Percentiles rank a stretch among this genome's conserved stretches.
Conservation (phyloP, 2,113 vertebrate species). For the Poeciliopsis occidentalis region DNA sequence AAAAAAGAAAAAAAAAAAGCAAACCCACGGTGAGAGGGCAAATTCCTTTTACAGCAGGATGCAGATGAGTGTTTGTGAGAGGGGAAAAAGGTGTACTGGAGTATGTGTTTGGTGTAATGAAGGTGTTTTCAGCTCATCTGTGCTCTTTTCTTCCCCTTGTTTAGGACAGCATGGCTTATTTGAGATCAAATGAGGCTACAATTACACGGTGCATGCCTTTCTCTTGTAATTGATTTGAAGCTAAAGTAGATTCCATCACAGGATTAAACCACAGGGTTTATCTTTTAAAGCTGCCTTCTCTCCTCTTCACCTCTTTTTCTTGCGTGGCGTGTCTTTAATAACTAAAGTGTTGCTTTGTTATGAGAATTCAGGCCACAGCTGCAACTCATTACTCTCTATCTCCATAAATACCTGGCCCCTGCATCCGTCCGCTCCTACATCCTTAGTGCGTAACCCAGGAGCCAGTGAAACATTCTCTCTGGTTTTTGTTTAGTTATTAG, state of each 20-base stretch:
- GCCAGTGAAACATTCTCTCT: not conserved
- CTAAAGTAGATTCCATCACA: constrained; percentile 65
- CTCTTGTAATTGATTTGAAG: constrained; percentile 64
- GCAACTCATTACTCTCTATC: not conserved
- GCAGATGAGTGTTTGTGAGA: constrained; percentile 30
- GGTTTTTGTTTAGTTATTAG: not conserved
- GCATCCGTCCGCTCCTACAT: not conserved
- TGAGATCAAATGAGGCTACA: constrained; percentile 70
- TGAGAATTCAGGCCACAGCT: not conserved
- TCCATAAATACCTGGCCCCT: constrained; percentile 4
- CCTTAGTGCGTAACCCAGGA: not conserved
- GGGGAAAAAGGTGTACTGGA: constrained; percentile 12
- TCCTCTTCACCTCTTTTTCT: not conserved
- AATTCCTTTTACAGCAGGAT: constrained; percentile 42
- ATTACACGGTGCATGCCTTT: constrained; percentile 68
- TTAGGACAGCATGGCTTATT: constrained; percentile 61
- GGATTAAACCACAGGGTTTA: constrained; percentile 35
- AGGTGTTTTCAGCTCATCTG: constrained; percentile 52
- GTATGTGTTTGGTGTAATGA: constrained; percentile 54
- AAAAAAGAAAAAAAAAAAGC: not conserved
- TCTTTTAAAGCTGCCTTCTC: constrained; percentile 14
- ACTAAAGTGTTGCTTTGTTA: not conserved
- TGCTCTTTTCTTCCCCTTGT: constrained; percentile 32
- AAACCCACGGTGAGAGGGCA: constrained; percentile 27
- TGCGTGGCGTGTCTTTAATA: not conserved